Base-by-base conservation (phyloP, 2,888 invertebrate species). In the Napeogenes sylphis region DNA sequence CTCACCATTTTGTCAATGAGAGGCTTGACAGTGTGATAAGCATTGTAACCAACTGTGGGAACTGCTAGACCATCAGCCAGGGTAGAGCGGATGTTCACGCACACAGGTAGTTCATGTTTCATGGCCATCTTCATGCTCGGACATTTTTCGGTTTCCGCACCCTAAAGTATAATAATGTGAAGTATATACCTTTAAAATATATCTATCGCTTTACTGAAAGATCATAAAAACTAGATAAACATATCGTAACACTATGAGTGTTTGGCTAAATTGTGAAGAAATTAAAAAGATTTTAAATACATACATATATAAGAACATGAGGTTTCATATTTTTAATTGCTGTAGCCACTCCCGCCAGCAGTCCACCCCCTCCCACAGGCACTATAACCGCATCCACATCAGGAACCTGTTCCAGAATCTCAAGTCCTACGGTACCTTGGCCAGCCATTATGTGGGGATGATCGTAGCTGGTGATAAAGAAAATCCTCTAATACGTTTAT, bases 381-480 rank as follows among this genome's bases (percentile, higher is more conserved):
- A 99, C 94, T 30, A 99, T 91, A 38, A 98, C 93, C 0, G 98
- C 98, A 82, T 98, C 97, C 13, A 97, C 93, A 63, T 96, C 93
- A 0, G 94, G 93, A 2, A 98, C 96, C 83, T 98, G 97, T 75
- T 98, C 97, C 33, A 97, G 83, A 64, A 98, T 97, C 88, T 98
- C 98, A 73, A 99, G 86, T 0, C 97, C 98, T 76, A 98, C 93
- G 0, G 98, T 98, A 10, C 98, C 98, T 83, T 98, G 98, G 0
- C 98, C 98, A 0, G 98, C 97, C 92, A 98, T 95, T 68, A 98
- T 97, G 80, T 98, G 94, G 0, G 98, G 98, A 82, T 98, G 97
- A 83, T 99, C 98, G 78, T 98, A 98, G 2, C 97, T 96, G 77
- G 4, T 74, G 69, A 42, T 62, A 58, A 35, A 45, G 33, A 38